Conservation (phyloP, 2,797 vertebrate genomes). For the Urocyon cinereoargenteus region DNA sequence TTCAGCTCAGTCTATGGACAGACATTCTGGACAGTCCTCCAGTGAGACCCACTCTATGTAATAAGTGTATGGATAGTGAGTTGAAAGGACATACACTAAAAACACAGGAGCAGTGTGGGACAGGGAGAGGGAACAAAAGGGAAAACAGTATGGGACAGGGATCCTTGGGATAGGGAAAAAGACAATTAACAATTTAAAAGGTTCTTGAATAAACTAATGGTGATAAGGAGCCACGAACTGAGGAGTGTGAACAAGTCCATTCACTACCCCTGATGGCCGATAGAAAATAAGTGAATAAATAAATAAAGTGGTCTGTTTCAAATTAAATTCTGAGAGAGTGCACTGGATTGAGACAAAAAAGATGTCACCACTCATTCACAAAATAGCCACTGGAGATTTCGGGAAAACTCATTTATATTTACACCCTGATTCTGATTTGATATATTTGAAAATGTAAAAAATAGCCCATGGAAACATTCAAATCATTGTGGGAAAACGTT, state of each 20-base stretch:
- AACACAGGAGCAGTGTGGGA: neutral
- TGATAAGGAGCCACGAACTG: neutral
- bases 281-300: neutral
- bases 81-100: neutral
- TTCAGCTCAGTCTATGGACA: neutral
- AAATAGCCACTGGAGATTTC: constrained; percentile 77
- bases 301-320: constrained; percentile 62
- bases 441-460: constrained; percentile 67
- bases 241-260: neutral
- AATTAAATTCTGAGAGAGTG: constrained; percentile 75
- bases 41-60: neutral
- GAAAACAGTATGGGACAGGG: neutral
- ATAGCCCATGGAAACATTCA: constrained; percentile 20
- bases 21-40: neutral
- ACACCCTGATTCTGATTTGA: constrained; percentile 57
- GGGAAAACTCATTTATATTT: constrained; percentile 65
- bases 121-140: neutral
- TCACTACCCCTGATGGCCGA: neutral
- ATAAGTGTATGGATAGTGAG: neutral
- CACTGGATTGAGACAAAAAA: constrained; percentile 51
- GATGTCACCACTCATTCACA: constrained; percentile 68
- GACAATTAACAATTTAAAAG: neutral
- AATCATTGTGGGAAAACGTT: constrained; percentile 50
- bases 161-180: neutral
- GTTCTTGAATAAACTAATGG: neutral